A percentile compares a stretch with the other conserved stretches of the same genome.
phyloP scores from a whole-genome alignment of 2,797 vertebrate genomes.

The Phyllotis vaccarum region DNA sequence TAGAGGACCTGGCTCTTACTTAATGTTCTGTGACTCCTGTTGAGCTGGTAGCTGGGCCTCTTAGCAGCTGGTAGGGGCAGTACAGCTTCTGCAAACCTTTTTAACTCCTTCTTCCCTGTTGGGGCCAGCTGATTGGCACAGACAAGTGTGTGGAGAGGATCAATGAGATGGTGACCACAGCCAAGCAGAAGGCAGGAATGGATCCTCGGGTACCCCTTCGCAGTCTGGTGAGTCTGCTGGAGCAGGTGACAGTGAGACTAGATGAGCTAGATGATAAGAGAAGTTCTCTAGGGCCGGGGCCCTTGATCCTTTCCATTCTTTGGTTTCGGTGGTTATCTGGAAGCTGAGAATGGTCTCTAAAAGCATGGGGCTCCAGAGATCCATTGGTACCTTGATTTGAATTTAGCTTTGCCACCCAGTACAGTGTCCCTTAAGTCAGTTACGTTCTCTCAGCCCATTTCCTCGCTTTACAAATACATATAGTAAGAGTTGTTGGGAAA shows the following conservation, averaged over 20 bases:
- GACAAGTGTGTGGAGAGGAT: conserved; percentile 92
- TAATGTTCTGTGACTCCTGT: neutral
- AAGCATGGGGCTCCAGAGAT: conserved; percentile 34
- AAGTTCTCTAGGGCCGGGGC: neutral
- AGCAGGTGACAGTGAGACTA: neutral
- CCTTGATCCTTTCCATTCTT: neutral
- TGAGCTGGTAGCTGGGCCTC: conserved; percentile 34
- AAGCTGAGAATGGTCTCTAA: conserved; percentile 22
- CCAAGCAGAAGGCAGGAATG: conserved; percentile 91
- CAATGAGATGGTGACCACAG: conserved; percentile 93
- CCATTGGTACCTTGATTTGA: conserved; percentile 25
- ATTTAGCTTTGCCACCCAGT: conserved; percentile 5
- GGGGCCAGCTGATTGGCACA: conserved; percentile 92
- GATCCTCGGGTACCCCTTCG: conserved; percentile 88
- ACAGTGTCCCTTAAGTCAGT: neutral
- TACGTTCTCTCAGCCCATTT: conserved; percentile 36
- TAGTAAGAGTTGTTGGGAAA: conserved; percentile 18
- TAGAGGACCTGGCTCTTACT: conserved; percentile 37
- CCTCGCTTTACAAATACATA: conserved; percentile 18
- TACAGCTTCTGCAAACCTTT: neutral
- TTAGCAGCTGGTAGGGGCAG: neutral
- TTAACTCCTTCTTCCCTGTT: conserved; percentile 44
- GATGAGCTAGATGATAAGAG: neutral
- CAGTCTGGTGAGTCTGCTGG: conserved; percentile 91
- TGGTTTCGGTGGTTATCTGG: neutral